A percentile compares a stretch with the other conserved stretches of the same genome.
Evolutionary conservation across 2,888 invertebrate genomes (phyloP).

Genomic region (Rhingia campestris): DNA sequence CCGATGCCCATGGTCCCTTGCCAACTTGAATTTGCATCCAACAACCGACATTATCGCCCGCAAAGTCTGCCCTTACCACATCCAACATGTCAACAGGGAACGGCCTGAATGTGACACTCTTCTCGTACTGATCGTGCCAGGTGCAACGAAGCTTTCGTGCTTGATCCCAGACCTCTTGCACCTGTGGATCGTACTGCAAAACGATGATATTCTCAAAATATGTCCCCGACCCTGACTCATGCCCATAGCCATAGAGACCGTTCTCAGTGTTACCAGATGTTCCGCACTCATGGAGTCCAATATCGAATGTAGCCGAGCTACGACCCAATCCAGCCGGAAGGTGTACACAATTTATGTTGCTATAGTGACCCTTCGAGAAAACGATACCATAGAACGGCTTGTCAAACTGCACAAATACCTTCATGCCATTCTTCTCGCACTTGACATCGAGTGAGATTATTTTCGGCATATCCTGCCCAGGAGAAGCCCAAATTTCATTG

Average conservation of each 20-base stretch:
- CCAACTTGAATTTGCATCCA: slow-evolving; percentile 99
- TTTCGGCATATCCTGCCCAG: slow-evolving; percentile 95
- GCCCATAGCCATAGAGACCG: slow-evolving; percentile 93
- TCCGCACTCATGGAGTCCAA: slow-evolving; percentile 95
- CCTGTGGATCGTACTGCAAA: slow-evolving; percentile 95
- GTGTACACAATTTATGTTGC: slow-evolving; percentile 95
- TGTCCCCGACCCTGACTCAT: slow-evolving; percentile 94
- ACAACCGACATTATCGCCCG: slow-evolving; percentile 97
- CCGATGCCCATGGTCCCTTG: slow-evolving; percentile 97
- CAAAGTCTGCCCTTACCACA: slow-evolving; percentile 96
- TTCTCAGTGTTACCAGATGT: slow-evolving; percentile 96
- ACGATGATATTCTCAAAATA: slow-evolving; percentile 97
- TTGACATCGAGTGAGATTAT: slow-evolving; percentile 96
- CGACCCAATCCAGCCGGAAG: slow-evolving; percentile 94
- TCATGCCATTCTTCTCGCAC: slow-evolving; percentile 96
- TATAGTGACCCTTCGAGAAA: slow-evolving; percentile 96
- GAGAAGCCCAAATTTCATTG: slow-evolving; percentile 93
- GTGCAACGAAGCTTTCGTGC: slow-evolving; percentile 95
- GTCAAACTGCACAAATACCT: slow-evolving; percentile 96
- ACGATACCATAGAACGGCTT: slow-evolving; percentile 98
- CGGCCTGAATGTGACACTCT: slow-evolving; percentile 95
- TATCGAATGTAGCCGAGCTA: slow-evolving; percentile 94
- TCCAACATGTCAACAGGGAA: slow-evolving; percentile 98
- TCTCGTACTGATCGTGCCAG: slow-evolving; percentile 98
- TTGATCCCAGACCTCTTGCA: slow-evolving; percentile 98